phyloP scores from a whole-genome alignment of 2,888 invertebrate genomes.

The Agrotis exclamationis region DNA sequence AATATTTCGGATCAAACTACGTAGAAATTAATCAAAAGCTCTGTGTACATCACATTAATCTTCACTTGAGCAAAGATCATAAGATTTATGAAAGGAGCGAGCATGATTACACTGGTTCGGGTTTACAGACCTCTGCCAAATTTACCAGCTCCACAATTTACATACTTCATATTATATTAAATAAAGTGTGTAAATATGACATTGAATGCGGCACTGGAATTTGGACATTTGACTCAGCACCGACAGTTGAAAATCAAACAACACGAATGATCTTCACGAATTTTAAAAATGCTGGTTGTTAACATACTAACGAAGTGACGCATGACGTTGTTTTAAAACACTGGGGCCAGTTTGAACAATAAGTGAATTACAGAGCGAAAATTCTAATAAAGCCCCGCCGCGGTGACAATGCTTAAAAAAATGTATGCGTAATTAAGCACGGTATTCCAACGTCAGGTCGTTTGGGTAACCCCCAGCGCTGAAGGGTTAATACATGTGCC shows the following conservation, averaged over 20 bases:
- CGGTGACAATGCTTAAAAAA: slow-evolving; percentile 56
- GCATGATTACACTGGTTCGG: slow-evolving; percentile 58
- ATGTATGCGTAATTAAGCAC: slow-evolving; percentile 67
- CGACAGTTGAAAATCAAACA: neutral
- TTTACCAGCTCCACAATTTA: slow-evolving; percentile 49
- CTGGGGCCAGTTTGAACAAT: slow-evolving; percentile 63
- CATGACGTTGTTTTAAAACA: slow-evolving; percentile 55
- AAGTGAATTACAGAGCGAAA: slow-evolving; percentile 74
- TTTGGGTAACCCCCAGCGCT: slow-evolving; percentile 28
- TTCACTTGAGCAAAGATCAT: slow-evolving; percentile 32
- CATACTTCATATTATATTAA: slow-evolving; percentile 51
- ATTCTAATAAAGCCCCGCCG: slow-evolving; percentile 66
- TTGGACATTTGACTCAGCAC: neutral
- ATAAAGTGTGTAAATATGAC: slow-evolving; percentile 35
- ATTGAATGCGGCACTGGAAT: neutral
- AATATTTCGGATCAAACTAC: slow-evolving; percentile 8
- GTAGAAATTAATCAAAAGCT: slow-evolving; percentile 33
- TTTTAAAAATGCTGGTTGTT: neutral
- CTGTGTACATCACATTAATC: slow-evolving; percentile 24
- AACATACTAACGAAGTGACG: slow-evolving; percentile 34
- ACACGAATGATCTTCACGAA: neutral
- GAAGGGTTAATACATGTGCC: slow-evolving; percentile 24
- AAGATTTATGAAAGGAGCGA: slow-evolving; percentile 44
- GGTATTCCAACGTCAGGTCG: slow-evolving; percentile 5
- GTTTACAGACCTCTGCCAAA: slow-evolving; percentile 25